Evolutionary conservation across 2,888 invertebrate species (phyloP), one percentile per base, ranked within the genome.

Genomic region (Malthinus flaveolus): DNA sequence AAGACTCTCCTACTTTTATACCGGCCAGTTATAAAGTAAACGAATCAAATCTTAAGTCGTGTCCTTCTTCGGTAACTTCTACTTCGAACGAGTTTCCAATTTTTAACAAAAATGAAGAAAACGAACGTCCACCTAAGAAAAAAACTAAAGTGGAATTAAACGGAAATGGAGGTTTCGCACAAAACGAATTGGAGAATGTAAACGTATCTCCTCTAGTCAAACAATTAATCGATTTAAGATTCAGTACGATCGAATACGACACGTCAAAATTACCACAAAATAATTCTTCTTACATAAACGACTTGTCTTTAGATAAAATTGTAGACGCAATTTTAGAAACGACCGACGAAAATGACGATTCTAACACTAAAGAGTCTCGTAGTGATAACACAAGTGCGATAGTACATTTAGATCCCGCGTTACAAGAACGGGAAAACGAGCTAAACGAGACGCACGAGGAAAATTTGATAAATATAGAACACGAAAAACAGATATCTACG

Each of bases 261-360:
- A 42, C 62, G 63, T 10, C 55, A 68, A 75, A 79, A 44, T 77
- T 35, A 76, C 78, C 67, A 75, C 79, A 46, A 10, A 79, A 81
- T 56, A 80, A 84, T 62, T 79, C 82, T 0, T 82, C 82, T 4
- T 81, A 81, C 66, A 78, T 84, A 78, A 77, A 83, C 79, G 63
- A 84, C 79, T 76, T 78, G 79, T 73, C 84, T 74, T 73, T 86
- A 42, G 85, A 86, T 69, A 81, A 79, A 74, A 83, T 86, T 77
- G 85, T 86, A 39, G 84, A 85, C 69, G 85, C 84, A 58, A 84
- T 86, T 52, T 80, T 86, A 61, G 85, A 85, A 64, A 84, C 82
- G 61, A 83, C 84, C 1, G 81, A 81, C 68, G 81, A 81, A 50
- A 77, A 81, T 0, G 82, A 82, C 42, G 55, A 59, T 33, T 54